Base-by-base conservation (phyloP, 2,888 invertebrate genomes). In the Tuberolachnus salignus region DNA sequence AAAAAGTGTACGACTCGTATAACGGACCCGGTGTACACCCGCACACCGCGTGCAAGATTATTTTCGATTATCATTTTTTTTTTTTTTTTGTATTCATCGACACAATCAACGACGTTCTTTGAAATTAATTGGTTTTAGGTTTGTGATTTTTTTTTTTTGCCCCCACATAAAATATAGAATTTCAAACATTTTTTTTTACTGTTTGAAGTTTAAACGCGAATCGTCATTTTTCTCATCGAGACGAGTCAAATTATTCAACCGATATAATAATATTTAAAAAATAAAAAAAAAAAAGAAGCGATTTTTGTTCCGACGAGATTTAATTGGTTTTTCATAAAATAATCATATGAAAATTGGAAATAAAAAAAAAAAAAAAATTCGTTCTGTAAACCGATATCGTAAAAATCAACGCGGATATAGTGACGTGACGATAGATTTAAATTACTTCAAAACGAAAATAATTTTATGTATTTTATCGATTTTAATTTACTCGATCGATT, bases 91-190 rank as follows among this genome's bases (percentile, higher is more conserved):
- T 66, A 53, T 53, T 19, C 51, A 51, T 51, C 67, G 51, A 51
- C 34, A 67, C 13, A 53, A 51, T 34, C 34, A 34, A 34, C 34
- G 34, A 19, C 8, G n/a, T 53, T 19, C 14, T 51, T 51, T 34
- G n/a, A 67, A 67, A 67, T 51, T 53, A 51, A 53, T 53, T 67
- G 26, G 14, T 63, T 63, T 63, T 59, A 16, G 10, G 26, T 16
- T 4, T 6, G 14, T n/a, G n/a, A n/a, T n/a, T n/a, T n/a, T n/a
- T 1, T 23, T 26, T 26, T 23, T 59, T 26, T 59, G 8, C 10
- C n/a, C n/a, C n/a, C n/a, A 16, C 16, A 3, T 59, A 10, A 16
- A 59, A 26, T 59, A 26, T 26, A 26, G 10, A 16, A 59, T 23
- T 26, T 3, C 16, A 3, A n/a, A 23, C 16, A 1, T 1, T 16